A percentile compares a stretch with the other conserved stretches of the same genome.
Evolutionary conservation across 2,797 vertebrate genomes (phyloP).

Genomic region (Falco columbarius): DNA sequence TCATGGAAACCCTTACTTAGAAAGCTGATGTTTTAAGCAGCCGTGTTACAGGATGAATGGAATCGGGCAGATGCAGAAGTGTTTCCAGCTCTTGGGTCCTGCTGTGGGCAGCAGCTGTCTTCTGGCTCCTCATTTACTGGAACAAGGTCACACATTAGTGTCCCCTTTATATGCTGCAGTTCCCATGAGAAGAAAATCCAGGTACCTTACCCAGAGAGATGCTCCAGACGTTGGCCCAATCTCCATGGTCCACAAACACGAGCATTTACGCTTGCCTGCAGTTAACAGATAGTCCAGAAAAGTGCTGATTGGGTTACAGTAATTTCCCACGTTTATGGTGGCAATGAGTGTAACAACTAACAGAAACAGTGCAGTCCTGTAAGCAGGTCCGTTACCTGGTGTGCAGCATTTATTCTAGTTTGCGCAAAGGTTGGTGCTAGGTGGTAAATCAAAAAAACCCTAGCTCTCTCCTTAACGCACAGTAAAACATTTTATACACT

Average conservation of each 20-base stretch:
- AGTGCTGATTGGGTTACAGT: background rate
- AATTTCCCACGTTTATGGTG: background rate
- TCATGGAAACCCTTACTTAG: background rate
- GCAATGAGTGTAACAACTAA: background rate
- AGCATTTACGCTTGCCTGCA: background rate
- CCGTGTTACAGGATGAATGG: background rate
- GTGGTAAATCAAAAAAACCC: too few species aligned
- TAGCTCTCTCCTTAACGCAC: too few species aligned
- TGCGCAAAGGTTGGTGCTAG: too few species aligned
- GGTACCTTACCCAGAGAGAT: background rate
- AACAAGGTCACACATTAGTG: background rate
- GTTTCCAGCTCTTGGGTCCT: background rate
- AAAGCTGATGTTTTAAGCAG: background rate
- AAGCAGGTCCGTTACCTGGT: too few species aligned
- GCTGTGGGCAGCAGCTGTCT: background rate
- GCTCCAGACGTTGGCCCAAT: accelerated
- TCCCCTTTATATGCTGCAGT: background rate
- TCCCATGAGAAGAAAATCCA: background rate
- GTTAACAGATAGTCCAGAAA: background rate
- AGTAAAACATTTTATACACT: too few species aligned
- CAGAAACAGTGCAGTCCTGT: background rate
- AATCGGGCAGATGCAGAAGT: background rate
- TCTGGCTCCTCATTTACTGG: background rate
- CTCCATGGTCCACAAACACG: background rate
- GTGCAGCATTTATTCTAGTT: too few species aligned